Evolutionary conservation across 2,113 vertebrate species (phyloP).

Genomic region (Struthio camelus): DNA sequence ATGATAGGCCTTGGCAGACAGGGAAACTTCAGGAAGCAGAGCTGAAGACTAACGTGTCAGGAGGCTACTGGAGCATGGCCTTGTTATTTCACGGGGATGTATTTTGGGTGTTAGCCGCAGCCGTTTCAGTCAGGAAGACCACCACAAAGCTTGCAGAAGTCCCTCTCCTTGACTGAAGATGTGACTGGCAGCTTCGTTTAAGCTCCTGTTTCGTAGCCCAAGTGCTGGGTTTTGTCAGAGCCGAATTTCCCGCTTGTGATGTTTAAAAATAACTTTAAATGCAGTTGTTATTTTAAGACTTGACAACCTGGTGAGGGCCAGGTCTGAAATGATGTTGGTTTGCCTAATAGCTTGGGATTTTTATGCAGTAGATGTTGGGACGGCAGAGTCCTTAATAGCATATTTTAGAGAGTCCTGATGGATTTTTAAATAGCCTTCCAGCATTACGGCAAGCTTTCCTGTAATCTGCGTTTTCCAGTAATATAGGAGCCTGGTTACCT

Average conservation of each 20-base stretch:
- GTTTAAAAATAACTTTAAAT: conserved; percentile 5
- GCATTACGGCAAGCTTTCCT: not conserved
- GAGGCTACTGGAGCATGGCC: conserved; percentile 13
- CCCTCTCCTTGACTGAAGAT: not conserved
- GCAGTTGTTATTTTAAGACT: not conserved
- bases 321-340: not conserved
- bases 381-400: not conserved
- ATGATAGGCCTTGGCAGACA: conserved; percentile 67
- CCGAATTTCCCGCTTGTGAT: not conserved
- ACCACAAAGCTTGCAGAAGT: not conserved
- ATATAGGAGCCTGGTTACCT: not conserved
- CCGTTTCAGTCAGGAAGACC: not conserved
- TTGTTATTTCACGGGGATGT: conserved; percentile 62
- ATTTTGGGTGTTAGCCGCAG: not conserved
- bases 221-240: not conserved
- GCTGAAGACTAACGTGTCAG: conserved; percentile 68
- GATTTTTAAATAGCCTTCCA: conserved; percentile 35
- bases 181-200: not conserved
- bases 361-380: not conserved
- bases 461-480: not conserved
- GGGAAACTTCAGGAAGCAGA: conserved; percentile 64
- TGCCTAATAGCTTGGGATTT: not conserved
- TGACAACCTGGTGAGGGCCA: conserved; percentile 2
- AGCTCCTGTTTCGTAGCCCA: not conserved
- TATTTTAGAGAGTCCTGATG: conserved; percentile 21